Conservation (phyloP, 2,797 vertebrate genomes). For the Sardinella longiceps region DNA sequence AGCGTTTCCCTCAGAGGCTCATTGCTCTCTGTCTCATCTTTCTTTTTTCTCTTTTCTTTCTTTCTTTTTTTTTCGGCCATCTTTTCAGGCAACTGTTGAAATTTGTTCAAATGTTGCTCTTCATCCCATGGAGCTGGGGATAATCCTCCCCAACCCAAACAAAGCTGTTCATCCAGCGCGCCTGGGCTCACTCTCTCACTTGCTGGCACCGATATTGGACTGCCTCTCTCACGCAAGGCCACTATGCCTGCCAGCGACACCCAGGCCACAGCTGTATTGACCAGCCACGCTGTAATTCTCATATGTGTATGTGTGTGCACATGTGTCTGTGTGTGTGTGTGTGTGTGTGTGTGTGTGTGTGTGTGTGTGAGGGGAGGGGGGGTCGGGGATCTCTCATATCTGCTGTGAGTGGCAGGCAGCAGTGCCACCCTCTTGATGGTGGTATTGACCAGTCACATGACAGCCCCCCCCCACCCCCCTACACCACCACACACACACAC, state of each 20-base stretch:
- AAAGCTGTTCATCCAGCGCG: slow-evolving; percentile 43
- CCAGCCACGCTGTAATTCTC: not conserved
- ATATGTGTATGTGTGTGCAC: not conserved
- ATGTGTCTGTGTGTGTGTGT: not conserved
- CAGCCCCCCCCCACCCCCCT: not conserved
- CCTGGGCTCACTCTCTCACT: too few relatives aligned
- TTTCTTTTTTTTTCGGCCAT: too few relatives aligned
- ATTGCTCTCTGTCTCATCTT: too few relatives aligned
- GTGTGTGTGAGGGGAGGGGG: not conserved
- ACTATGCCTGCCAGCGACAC: not conserved
- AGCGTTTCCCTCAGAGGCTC: too few relatives aligned
- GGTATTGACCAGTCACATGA: slow-evolving; percentile 24
- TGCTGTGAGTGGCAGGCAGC: not conserved
- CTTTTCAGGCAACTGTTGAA: not conserved
- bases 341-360: not conserved
- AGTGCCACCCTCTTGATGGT: slow-evolving; percentile 8
- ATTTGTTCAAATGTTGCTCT: not conserved
- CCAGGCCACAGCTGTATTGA: not conserved
- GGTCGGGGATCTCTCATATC: not conserved
- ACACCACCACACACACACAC: too few relatives aligned
- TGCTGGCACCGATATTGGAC: not conserved
- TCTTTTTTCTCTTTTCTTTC: too few relatives aligned
- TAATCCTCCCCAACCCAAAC: slow-evolving; percentile 48
- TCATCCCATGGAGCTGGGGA: slow-evolving; percentile 30
- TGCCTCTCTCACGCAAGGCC: not conserved